Conservation (phyloP, 2,797 vertebrate genomes). For the Mormyrus hasselquistii region DNA sequence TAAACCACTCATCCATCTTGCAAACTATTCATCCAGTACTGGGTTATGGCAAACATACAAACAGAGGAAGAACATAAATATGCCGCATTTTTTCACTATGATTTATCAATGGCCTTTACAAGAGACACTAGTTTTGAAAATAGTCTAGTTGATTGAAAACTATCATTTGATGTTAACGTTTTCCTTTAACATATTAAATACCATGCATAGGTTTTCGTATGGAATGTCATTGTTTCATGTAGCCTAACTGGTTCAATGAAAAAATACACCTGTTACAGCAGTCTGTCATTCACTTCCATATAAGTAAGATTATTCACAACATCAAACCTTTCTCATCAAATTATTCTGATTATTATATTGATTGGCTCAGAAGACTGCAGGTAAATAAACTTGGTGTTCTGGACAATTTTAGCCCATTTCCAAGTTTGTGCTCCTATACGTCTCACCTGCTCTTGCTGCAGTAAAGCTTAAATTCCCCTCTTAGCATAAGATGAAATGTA, state of each 20-base stretch:
- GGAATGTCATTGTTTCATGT: background rate
- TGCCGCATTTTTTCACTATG: background rate
- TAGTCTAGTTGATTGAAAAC: background rate
- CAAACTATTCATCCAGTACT: background rate
- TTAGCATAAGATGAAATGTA: background rate
- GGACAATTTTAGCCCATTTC: background rate
- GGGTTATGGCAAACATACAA: background rate
- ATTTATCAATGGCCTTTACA: background rate
- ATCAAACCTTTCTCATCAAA: background rate
- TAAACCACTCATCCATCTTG: background rate
- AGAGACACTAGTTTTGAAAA: background rate
- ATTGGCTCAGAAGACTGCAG: background rate
- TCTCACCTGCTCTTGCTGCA: background rate
- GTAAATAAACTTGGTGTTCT: background rate
- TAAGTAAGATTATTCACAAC: background rate
- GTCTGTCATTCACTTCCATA: background rate
- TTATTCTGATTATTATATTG: background rate
- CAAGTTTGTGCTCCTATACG: background rate
- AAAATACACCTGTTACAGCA: background rate
- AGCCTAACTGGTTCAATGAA: background rate
- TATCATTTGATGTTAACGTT: background rate
- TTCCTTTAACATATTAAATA: background rate
- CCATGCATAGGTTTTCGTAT: background rate
- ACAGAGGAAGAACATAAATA: background rate
- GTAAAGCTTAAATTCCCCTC: background rate